Conservation (phyloP, 2,113 vertebrate genomes). For the Melanostigma gelatinosum region DNA sequence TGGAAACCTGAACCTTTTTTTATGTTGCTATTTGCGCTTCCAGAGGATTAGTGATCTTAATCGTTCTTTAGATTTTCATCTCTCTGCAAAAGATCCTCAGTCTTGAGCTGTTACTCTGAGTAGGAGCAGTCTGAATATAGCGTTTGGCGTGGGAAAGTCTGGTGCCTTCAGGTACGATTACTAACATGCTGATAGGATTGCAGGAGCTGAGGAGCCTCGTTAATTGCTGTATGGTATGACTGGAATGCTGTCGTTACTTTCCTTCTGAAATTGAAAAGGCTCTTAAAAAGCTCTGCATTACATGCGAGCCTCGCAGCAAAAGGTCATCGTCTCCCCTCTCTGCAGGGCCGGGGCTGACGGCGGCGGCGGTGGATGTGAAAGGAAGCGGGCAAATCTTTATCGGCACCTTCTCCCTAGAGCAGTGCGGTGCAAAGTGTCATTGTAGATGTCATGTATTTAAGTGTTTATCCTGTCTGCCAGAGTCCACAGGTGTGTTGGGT, state of each 20-base stretch:
- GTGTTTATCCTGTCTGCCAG: slow-evolving; percentile 68
- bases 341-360: slow-evolving; percentile 34
- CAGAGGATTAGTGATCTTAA: slow-evolving; percentile 50
- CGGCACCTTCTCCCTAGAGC: slow-evolving; percentile 64
- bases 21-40: slow-evolving; percentile 21
- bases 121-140: slow-evolving; percentile 43
- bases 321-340: slow-evolving; percentile 28
- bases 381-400: slow-evolving; percentile 63
- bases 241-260: slow-evolving; percentile 45
- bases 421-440: slow-evolving; percentile 53
- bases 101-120: slow-evolving; percentile 42
- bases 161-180: slow-evolving; percentile 55
- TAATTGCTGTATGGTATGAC: slow-evolving; percentile 55
- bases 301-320: slow-evolving; percentile 23
- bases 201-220: slow-evolving; percentile 44
- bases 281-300: slow-evolving; percentile 29
- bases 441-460: slow-evolving; percentile 69
- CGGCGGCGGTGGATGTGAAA: slow-evolving; percentile 60
- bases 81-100: slow-evolving; percentile 10
- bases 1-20: slow-evolving; percentile 25
- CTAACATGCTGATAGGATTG: slow-evolving; percentile 58
- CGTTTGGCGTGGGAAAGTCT: slow-evolving; percentile 41
- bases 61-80: slow-evolving; percentile 48
- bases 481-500: slow-evolving; percentile 71
- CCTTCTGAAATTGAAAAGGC: slow-evolving; percentile 30